phyloP scores from a whole-genome alignment of 30 jellyfish, hydroid and myxozoan genomes.

The Hydractinia echinata region DNA sequence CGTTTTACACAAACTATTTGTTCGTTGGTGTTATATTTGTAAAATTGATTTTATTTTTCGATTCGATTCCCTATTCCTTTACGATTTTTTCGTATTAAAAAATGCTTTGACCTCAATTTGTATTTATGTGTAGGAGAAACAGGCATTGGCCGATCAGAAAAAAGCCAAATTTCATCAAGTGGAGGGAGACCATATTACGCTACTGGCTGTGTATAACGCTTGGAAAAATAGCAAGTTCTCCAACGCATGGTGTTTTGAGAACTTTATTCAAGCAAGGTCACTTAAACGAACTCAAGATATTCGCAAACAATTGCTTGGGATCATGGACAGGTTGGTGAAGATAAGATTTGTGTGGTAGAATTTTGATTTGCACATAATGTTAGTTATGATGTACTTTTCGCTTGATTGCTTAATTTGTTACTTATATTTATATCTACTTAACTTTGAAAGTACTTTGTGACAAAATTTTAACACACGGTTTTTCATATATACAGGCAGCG shows the following conservation, averaged over 20 bases:
- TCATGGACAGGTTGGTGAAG: constrained; percentile 77
- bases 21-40: not conserved
- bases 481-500: no score
- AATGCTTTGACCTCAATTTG: no score
- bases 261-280: constrained; percentile 94
- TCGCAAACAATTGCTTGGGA: constrained; percentile 94
- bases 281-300: constrained; percentile 90
- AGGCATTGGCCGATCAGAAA: constrained; percentile 94
- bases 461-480: no score
- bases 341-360: not conserved
- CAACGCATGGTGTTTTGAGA: constrained; percentile 97
- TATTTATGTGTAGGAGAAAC: constrained; percentile 56
- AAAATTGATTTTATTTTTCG: constrained; percentile 5
- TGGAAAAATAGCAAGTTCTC: constrained; percentile 98
- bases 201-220: constrained; percentile 94
- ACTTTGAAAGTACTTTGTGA: no score
- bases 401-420: no score
- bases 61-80: not conserved
- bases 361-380: no score
- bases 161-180: constrained; percentile 95
- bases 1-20: no score
- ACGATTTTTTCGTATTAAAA: not conserved
- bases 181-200: constrained; percentile 94
- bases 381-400: no score
- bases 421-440: no score